Evolutionary conservation across 2,113 vertebrate species (phyloP), one percentile per base, ranked within the genome.

Genomic region (Sorex araneus): DNA sequence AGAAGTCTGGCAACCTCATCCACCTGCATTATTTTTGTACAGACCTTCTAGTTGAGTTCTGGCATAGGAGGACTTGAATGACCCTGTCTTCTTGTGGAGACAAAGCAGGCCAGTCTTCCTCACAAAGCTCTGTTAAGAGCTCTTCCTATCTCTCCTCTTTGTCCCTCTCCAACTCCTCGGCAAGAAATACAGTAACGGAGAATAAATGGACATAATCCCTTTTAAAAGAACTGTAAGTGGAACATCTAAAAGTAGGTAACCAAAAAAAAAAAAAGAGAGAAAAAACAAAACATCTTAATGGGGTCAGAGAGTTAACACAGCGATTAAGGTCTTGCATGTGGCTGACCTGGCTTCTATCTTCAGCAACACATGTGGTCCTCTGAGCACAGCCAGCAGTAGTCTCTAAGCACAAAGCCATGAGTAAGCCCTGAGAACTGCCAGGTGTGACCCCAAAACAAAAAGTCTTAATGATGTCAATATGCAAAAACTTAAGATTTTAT

Each of bases 401-500:
- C 40, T 40, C 40, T 40, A 4, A 40, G 7, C 40, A 40, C 40
- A 40, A 40, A 40, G 40, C 40, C 40, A 40, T 40, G 40, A 40
- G 40, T 40, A 40, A 40, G 40, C 4, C 40, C 40, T 40, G 40
- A 40, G 40, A 3, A 40, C 40, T 40, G 40, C 40, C 40, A 40
- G 40, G 40, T 40, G 40, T 40, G 40, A 40, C 4, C 40, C 40
- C 40, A 40, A 40, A 40, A 40, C 40, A 40, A 40, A 36, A 21
- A 8, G 18, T 57, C 30, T 64, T 92, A 90, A 85, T 36, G 3
- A 0, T 64, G 9, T 74, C 15, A 40, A n/a, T 75, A 6, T 84
- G 23, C n/a, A 66, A 85, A 15, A 15, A 78, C 85, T 88, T 81
- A n/a, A n/a, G n/a, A n/a, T 76, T 21, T 79, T 21, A 71, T 36